A percentile compares a stretch with the other conserved stretches of the same genome.
phyloP scores from a whole-genome alignment of 1,140 invertebrate species.

The Plutomurus gul region DNA sequence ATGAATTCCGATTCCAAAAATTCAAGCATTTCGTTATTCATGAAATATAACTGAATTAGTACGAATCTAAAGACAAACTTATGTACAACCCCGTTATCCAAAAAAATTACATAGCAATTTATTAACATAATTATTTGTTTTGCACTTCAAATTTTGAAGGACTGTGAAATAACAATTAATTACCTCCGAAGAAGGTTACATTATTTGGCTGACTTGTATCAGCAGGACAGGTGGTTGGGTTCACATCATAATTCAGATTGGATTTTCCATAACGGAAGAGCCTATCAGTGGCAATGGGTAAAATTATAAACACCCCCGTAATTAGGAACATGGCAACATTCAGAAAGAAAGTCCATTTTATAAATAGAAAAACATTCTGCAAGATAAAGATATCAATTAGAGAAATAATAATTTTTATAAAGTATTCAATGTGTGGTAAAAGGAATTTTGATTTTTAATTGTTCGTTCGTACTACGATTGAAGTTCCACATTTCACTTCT shows the following conservation, averaged over 20 bases:
- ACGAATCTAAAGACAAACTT: no score
- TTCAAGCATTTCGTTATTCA: no score
- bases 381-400: conserved; percentile 57
- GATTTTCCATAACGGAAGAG: not conserved
- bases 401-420: not conserved
- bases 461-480: conserved; percentile 45
- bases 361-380: conserved; percentile 77
- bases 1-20: not conserved
- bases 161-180: no score
- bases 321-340: conserved; percentile 71
- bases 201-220: no score
- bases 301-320: conserved; percentile 68
- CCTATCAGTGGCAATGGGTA: conserved; percentile 67
- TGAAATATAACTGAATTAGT: not conserved
- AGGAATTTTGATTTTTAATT: no score
- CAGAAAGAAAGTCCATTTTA: conserved; percentile 78
- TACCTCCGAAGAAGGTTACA: no score
- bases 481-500: conserved; percentile 44
- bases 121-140: no score
- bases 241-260: no score
- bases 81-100: no score
- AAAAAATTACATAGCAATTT: no score
- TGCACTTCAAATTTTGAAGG: no score
- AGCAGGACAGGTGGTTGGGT: no score
- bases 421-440: not conserved